Conservation (phyloP, 2,797 vertebrate species). For the Meriones psammophilus region DNA sequence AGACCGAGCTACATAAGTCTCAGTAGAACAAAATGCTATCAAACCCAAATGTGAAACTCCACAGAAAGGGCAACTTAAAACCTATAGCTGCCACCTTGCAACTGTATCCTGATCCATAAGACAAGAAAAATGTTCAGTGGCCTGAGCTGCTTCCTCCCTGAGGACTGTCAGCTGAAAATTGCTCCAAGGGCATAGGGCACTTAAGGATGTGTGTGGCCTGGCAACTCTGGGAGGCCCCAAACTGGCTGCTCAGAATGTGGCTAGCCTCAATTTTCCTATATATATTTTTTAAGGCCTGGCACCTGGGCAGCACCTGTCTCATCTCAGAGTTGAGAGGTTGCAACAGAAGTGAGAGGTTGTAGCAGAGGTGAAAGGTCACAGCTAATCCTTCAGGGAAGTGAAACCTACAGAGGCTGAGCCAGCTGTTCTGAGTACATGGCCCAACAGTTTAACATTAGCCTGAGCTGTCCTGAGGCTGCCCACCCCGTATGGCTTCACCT, state of each 20-base stretch:
- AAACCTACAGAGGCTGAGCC: no score
- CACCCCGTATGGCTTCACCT: background rate
- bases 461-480: background rate
- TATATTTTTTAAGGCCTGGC: no score
- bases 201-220: background rate
- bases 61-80: background rate
- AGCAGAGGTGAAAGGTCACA: background rate
- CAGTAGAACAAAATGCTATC: background rate
- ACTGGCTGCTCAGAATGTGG: background rate
- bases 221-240: background rate
- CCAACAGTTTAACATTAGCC: background rate
- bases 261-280: background rate
- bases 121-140: fast-evolving
- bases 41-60: background rate
- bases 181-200: background rate
- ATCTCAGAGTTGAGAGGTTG: background rate
- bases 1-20: background rate
- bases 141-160: background rate
- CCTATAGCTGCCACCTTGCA: background rate
- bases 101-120: background rate
- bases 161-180: background rate
- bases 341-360: no score
- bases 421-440: background rate
- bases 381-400: background rate
- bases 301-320: background rate